Conservation (phyloP, 2,113 vertebrate species). For the Amphilophus citrinellus region DNA sequence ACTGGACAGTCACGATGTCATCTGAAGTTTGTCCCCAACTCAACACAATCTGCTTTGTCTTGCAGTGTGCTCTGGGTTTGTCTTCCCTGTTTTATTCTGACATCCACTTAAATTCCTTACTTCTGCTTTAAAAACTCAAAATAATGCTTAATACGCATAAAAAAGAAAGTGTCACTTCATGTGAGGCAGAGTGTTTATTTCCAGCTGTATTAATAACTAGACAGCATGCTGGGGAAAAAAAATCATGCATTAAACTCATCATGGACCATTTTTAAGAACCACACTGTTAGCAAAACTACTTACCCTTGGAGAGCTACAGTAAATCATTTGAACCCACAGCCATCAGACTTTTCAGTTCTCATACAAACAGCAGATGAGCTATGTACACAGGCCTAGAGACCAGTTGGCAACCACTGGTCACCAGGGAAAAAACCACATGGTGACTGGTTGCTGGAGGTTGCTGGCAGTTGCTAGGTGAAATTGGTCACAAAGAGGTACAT, state of each 20-base stretch:
- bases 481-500: accelerated
- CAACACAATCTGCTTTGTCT: not conserved
- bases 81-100: not conserved
- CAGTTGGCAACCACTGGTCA: too few relatives aligned
- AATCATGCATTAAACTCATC: too few relatives aligned
- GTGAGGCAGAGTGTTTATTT: not conserved
- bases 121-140: not conserved
- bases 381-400: too few relatives aligned
- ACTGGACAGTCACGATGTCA: not conserved
- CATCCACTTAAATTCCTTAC: not conserved
- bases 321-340: too few relatives aligned
- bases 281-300: too few relatives aligned
- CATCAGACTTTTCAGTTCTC: too few relatives aligned
- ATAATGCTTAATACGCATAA: not conserved
- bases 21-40: not conserved
- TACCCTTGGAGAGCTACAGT: too few relatives aligned
- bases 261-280: too few relatives aligned
- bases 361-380: too few relatives aligned
- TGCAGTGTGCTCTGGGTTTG: not conserved
- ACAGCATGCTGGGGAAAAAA: too few relatives aligned
- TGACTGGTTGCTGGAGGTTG: not conserved
- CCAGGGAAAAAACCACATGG: too few relatives aligned
- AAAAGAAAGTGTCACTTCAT: not conserved
- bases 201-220: too few relatives aligned
- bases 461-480: not conserved